A percentile compares a stretch with the other conserved stretches of the same genome.
Evolutionary conservation across 2,888 invertebrate species (phyloP).

Genomic region (Drosophila antonietae): DNA sequence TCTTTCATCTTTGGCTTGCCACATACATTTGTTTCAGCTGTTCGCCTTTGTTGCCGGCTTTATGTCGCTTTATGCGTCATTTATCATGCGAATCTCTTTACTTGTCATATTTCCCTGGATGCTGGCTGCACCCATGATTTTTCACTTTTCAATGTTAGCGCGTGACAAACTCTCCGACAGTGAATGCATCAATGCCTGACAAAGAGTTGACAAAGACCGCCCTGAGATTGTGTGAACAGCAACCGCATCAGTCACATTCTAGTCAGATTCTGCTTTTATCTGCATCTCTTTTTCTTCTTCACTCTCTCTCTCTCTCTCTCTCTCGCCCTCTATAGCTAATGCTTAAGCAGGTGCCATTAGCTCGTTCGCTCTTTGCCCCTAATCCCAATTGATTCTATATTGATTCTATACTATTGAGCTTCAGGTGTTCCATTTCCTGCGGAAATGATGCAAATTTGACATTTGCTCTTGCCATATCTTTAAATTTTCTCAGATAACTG

Average conservation of each 20-base stretch:
- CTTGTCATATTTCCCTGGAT: conserved; percentile 62
- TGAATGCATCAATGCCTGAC: conserved; percentile 61
- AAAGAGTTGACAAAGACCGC: conserved; percentile 41
- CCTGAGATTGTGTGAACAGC: conserved; percentile 27
- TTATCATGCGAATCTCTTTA: conserved; percentile 71
- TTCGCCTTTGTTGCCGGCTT: conserved; percentile 59
- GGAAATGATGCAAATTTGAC: conserved; percentile 32
- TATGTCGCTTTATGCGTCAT: conserved; percentile 73
- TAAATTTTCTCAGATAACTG: neutral
- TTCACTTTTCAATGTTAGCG: conserved; percentile 61
- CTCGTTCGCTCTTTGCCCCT: neutral
- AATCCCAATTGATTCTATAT: conserved; percentile 19
- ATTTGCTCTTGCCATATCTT: conserved; percentile 3
- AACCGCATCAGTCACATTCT: conserved; percentile 45
- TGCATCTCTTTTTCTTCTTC: neutral
- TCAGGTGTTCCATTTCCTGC: conserved; percentile 43
- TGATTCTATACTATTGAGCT: conserved; percentile 7
- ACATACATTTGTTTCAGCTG: conserved; percentile 64
- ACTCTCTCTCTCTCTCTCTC: neutral
- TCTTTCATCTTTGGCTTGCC: conserved; percentile 38
- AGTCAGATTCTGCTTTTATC: conserved; percentile 16
- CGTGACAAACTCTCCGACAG: conserved; percentile 60
- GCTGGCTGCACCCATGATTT: conserved; percentile 62
- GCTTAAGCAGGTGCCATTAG: conserved; percentile 25
- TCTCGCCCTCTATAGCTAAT: neutral